phyloP scores from a whole-genome alignment of 2,797 vertebrate species.

The Chelonia mydas region DNA sequence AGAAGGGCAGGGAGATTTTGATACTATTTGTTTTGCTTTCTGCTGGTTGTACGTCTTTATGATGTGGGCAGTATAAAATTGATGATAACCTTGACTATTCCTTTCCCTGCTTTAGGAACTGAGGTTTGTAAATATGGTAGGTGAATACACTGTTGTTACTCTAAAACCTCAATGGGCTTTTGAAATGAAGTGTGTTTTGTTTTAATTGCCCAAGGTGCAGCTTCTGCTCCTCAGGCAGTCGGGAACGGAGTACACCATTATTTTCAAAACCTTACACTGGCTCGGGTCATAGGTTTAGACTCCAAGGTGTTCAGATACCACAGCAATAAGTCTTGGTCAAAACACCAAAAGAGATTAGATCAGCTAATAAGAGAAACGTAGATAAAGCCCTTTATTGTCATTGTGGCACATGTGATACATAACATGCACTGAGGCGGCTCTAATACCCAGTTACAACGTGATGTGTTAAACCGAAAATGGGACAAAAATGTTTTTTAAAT shows the following conservation, averaged over 20 bases:
- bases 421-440: constrained; percentile 65
- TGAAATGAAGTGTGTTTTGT: not conserved
- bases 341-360: constrained; percentile 36
- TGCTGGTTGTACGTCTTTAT: not conserved
- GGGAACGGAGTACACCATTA: constrained; percentile 35
- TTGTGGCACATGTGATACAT: constrained; percentile 66
- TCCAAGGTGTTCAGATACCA: constrained; percentile 41
- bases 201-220: constrained; percentile 46
- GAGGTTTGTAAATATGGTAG: not conserved
- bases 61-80: not conserved
- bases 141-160: constrained; percentile 1
- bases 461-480: constrained; percentile 62
- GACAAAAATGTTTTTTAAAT: constrained; percentile 71
- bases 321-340: constrained; percentile 35
- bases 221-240: constrained; percentile 18
- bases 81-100: not conserved
- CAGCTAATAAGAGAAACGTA: constrained; percentile 48
- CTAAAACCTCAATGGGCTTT: constrained; percentile 39
- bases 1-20: not conserved
- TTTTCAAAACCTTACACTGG: constrained; percentile 42
- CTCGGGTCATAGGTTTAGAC: constrained; percentile 8
- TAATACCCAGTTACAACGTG: constrained; percentile 29
- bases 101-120: not conserved
- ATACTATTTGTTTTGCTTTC: not conserved
- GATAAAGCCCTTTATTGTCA: constrained; percentile 38